Conservation (phyloP, 2,888 invertebrate species). For the Agonopterix arenella region DNA sequence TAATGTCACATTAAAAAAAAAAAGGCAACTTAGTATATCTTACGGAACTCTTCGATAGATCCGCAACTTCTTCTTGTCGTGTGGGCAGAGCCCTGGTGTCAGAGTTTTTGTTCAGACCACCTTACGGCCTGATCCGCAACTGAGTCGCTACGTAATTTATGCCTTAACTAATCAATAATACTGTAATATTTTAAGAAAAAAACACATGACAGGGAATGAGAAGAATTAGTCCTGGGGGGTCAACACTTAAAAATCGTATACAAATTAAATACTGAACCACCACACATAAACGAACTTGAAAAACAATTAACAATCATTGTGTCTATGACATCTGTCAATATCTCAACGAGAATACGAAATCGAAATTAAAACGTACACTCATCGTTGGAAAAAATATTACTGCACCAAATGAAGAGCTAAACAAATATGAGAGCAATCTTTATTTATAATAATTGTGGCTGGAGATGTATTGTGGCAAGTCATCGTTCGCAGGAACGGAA, state of each 20-base stretch:
- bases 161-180: no score
- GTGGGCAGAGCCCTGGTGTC: no score
- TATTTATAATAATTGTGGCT: slow-evolving; percentile 68
- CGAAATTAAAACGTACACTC: slow-evolving; percentile 19
- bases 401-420: slow-evolving; percentile 70
- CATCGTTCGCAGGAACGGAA: slow-evolving; percentile 67
- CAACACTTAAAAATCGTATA: not conserved
- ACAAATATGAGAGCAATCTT: slow-evolving; percentile 64
- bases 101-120: no score
- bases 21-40: no score
- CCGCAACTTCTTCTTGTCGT: no score
- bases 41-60: no score
- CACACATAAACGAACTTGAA: not conserved
- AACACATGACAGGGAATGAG: no score
- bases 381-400: slow-evolving; percentile 41
- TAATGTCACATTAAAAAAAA: no score
- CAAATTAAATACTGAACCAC: not conserved
- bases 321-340: slow-evolving; percentile 20
- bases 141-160: no score
- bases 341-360: slow-evolving; percentile 15
- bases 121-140: no score
- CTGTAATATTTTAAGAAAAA: no score
- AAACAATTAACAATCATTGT: slow-evolving; percentile 19
- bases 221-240: no score
- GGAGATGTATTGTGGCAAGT: slow-evolving; percentile 50